Conservation (phyloP, 2,888 invertebrate species). For the Tolmerus cingulatus region DNA sequence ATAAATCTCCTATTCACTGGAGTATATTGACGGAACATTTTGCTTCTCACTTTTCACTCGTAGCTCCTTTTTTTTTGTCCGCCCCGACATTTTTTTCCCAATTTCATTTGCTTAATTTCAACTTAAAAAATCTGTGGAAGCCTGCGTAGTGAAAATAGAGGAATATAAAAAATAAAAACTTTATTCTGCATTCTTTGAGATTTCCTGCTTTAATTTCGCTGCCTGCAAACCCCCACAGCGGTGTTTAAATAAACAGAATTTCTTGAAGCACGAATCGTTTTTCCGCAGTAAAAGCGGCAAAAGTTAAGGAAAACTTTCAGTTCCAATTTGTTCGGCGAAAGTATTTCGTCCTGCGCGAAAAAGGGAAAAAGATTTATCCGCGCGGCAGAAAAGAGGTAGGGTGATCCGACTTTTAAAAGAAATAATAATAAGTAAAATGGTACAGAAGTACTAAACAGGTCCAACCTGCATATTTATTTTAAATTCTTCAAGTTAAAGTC, state of each 20-base stretch:
- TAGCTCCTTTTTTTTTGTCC: not conserved
- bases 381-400: not conserved
- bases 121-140: not conserved
- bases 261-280: not conserved
- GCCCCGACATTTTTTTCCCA: not conserved
- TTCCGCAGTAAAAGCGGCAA: not conserved
- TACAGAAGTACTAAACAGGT: not conserved
- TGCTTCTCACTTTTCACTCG: not conserved
- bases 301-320: not conserved
- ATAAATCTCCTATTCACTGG: not conserved
- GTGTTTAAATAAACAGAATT: not conserved
- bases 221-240: not conserved
- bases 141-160: not conserved
- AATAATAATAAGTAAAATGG: not conserved
- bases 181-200: not conserved
- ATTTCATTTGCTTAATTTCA: not conserved
- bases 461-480: not conserved
- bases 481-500: not conserved
- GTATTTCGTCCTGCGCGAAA: not conserved
- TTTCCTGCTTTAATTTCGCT: not conserved
- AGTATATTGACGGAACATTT: not conserved
- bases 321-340: not conserved
- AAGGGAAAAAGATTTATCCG: not conserved
- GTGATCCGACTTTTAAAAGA: not conserved
- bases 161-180: not conserved